Percentiles rank a stretch among this genome's conserved stretches.
phyloP scores from a whole-genome alignment of 2,113 vertebrate species.

The Misgurnus mizolepis region DNA sequence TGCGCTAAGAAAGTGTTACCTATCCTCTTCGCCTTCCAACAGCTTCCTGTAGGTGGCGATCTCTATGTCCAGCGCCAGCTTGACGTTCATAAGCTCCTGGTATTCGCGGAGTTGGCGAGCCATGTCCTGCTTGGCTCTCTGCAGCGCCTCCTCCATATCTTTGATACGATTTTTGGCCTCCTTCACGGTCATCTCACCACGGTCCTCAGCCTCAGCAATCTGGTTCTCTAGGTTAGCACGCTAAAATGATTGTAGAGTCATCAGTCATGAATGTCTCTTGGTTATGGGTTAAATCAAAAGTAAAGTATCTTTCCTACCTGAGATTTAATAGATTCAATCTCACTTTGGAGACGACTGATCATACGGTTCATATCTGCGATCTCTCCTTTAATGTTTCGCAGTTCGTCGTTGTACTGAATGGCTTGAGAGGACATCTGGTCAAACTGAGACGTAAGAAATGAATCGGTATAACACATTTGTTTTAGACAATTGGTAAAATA shows the following conservation, averaged over 20 bases:
- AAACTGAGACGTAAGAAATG: slow-evolving; percentile 59
- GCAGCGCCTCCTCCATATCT: slow-evolving; percentile 85
- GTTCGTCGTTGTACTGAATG: slow-evolving; percentile 73
- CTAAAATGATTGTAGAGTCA: slow-evolving; percentile 55
- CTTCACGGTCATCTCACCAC: slow-evolving; percentile 80
- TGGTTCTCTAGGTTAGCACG: slow-evolving; percentile 74
- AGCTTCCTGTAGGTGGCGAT: slow-evolving; percentile 95
- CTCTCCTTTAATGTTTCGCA: slow-evolving; percentile 73
- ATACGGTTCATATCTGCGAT: slow-evolving; percentile 73
- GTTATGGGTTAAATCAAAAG: not conserved
- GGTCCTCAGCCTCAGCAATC: slow-evolving; percentile 80
- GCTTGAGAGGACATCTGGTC: slow-evolving; percentile 76
- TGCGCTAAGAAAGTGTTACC: slow-evolving; percentile 45
- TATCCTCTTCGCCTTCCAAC: slow-evolving; percentile 93
- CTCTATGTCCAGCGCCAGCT: slow-evolving; percentile 92
- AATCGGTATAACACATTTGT: not conserved
- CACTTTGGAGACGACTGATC: slow-evolving; percentile 75
- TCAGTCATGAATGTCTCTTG: too few species aligned
- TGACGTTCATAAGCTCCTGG: slow-evolving; percentile 90
- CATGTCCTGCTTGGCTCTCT: slow-evolving; percentile 87
- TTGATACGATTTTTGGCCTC: slow-evolving; percentile 79
- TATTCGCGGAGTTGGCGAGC: slow-evolving; percentile 87
- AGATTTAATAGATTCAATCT: slow-evolving; percentile 74
- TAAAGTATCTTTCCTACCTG: slow-evolving; percentile 64
- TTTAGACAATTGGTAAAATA: not conserved